Conservation (phyloP, 2,113 vertebrate species). For the Caranx melampygus region DNA sequence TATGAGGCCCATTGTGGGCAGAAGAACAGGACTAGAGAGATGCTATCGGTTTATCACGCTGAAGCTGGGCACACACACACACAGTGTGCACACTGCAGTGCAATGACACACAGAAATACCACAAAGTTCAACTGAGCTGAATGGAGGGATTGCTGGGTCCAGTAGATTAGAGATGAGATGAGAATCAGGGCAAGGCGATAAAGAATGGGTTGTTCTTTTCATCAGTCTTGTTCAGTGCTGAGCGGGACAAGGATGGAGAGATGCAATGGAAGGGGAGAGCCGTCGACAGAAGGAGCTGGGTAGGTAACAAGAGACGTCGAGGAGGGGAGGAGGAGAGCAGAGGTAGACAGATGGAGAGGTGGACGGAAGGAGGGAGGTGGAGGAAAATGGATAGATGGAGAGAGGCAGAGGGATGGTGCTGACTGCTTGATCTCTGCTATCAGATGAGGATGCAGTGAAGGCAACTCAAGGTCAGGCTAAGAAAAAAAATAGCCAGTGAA, state of each 20-base stretch:
- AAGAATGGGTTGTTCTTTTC: conserved; percentile 57
- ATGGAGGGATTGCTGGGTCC: conserved; percentile 20
- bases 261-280: not conserved
- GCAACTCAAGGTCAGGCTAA: conserved; percentile 55
- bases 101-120: conserved; percentile 27
- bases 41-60: conserved; percentile 60
- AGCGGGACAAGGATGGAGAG: conserved; percentile 37
- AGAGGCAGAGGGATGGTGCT: not conserved
- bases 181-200: conserved; percentile 55
- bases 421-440: conserved; percentile 38
- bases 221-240: conserved; percentile 56
- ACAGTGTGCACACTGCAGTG: conserved; percentile 4
- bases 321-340: not conserved
- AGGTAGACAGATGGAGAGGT: conserved; percentile 29
- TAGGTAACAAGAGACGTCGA: conserved; percentile 25
- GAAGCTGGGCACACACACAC: conserved; percentile 13
- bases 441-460: conserved; percentile 37
- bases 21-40: conserved; percentile 47
- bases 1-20: conserved; percentile 52
- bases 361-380: not conserved
- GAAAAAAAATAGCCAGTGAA: conserved; percentile 3
- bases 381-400: conserved; percentile 26
- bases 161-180: conserved; percentile 69
- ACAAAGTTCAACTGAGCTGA: conserved; percentile 38
- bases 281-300: conserved; percentile 13